Percentiles rank a stretch among this genome's conserved stretches.
These are phyloP conservation scores for Nezara viridula DNA, from an alignment of 2,888 invertebrate species.

Conservation along the genomic window DNA sequence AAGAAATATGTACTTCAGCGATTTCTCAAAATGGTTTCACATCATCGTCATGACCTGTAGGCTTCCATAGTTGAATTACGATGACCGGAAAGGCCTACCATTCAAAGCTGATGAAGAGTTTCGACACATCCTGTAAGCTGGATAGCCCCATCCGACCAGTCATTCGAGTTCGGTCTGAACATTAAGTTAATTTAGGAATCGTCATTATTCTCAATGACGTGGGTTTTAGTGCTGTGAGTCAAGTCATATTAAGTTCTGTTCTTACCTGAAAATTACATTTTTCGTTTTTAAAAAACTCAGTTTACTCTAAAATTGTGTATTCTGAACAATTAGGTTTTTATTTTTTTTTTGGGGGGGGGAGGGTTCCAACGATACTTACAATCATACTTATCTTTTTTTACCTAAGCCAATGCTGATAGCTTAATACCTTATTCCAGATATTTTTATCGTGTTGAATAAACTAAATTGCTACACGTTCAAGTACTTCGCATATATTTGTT, in stretches of 20 bases:
- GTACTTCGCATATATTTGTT: no score
- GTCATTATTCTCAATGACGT: not conserved
- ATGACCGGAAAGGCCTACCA: not conserved
- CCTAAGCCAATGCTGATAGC: no score
- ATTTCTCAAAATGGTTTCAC: no score
- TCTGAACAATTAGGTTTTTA: no score
- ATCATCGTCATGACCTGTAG: not conserved
- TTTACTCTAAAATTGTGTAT: no score
- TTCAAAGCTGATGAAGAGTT: not conserved
- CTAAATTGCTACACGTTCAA: no score
- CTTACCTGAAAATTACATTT: not conserved
- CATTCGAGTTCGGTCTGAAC: not conserved
- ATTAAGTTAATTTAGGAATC: not conserved
- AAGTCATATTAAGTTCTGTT: not conserved
- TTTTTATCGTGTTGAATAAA: no score
- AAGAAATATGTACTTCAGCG: no score
- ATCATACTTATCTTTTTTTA: no score
- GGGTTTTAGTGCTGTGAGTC: not conserved
- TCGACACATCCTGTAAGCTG: constrained; percentile 10
- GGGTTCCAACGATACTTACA: no score
- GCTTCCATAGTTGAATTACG: not conserved
- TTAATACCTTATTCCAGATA: no score
- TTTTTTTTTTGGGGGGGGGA: no score
- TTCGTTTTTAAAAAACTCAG: not conserved
- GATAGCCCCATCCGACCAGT: not conserved